phyloP scores from a whole-genome alignment of 2,888 invertebrate species.

The Neoascia interrupta region DNA sequence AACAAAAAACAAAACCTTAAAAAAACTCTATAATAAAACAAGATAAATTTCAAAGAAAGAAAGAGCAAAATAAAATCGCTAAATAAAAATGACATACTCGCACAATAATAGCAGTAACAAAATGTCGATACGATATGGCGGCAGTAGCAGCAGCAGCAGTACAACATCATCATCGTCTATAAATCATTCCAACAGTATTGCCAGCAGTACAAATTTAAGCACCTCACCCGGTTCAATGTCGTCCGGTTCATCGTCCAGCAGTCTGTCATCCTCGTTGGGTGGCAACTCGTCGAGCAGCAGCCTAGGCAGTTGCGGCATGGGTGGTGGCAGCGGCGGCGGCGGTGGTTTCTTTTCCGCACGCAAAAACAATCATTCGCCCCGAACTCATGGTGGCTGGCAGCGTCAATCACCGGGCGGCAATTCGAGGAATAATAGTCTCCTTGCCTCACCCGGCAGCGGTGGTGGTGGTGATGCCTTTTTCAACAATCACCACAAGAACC shows the following conservation, averaged over 20 bases:
- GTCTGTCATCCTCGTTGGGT: slow-evolving; percentile 72
- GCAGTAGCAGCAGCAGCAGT: slow-evolving; percentile 76
- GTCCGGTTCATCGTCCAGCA: slow-evolving; percentile 74
- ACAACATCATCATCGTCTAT: slow-evolving; percentile 70
- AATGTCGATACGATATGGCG: slow-evolving; percentile 72
- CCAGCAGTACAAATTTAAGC: slow-evolving; percentile 78
- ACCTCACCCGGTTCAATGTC: slow-evolving; percentile 67
- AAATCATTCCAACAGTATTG: slow-evolving; percentile 80
- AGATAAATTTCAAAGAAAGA: slow-evolving; percentile 39
- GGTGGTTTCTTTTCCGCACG: slow-evolving; percentile 73
- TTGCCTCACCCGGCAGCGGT: slow-evolving; percentile 52
- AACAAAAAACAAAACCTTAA: slow-evolving; percentile 62
- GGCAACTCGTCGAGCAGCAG: slow-evolving; percentile 70
- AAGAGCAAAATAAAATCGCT: slow-evolving; percentile 55
- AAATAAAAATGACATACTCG: slow-evolving; percentile 79
- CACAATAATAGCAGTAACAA: slow-evolving; percentile 79
- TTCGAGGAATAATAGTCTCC: slow-evolving; percentile 45
- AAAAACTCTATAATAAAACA: slow-evolving; percentile 65
- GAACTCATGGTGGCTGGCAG: slow-evolving; percentile 71
- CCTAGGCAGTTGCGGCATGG: slow-evolving; percentile 62
- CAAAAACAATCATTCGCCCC: slow-evolving; percentile 72
- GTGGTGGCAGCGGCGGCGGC: slow-evolving; percentile 70
- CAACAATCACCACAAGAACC: slow-evolving; percentile 60
- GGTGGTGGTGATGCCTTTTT: slow-evolving; percentile 43
- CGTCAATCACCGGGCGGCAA: slow-evolving; percentile 71